Percentiles rank a stretch among this genome's conserved stretches.
These are phyloP conservation scores for Rhimphoctona megacephalus DNA, from an alignment of 2,888 invertebrate genomes.

Conservation along the genomic window DNA sequence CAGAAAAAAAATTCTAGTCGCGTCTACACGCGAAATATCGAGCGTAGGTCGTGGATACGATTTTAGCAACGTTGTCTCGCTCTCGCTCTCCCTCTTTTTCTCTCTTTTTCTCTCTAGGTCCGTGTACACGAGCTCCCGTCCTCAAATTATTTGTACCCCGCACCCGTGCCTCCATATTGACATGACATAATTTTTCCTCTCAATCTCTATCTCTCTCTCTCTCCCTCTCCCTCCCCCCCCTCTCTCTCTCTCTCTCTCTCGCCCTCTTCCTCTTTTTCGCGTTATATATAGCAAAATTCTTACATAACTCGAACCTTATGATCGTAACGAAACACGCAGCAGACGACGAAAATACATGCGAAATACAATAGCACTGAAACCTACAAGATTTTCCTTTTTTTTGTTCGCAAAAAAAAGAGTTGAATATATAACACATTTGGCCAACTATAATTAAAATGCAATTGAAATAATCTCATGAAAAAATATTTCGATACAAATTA, in stretches of 20 bases:
- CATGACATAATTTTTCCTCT: constrained; percentile 36
- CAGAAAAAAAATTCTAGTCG: constrained; percentile 65
- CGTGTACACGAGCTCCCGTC: constrained; percentile 15
- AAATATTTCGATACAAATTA: constrained; percentile 1
- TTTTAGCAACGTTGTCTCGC: constrained; percentile 62
- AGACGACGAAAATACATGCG: constrained; percentile 15
- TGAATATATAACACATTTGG: background rate
- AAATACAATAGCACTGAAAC: background rate
- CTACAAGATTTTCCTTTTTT: background rate
- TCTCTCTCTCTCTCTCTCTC: background rate
- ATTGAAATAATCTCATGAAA: background rate
- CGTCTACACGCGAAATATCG: constrained; percentile 67
- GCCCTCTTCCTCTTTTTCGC: background rate
- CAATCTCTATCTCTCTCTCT: constrained; percentile 37
- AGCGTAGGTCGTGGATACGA: constrained; percentile 70
- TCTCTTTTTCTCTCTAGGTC: background rate
- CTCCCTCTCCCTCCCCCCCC: too few species aligned
- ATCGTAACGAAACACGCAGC: constrained; percentile 25
- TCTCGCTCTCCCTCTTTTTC: background rate
- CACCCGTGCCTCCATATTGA: constrained; percentile 34
- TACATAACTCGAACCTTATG: constrained; percentile 43
- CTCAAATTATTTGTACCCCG: constrained; percentile 41
- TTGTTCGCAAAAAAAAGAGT: background rate
- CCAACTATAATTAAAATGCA: background rate
- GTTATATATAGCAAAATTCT: background rate